These are phyloP conservation scores for Oscheius onirici DNA, from an alignment of 2,888 invertebrate species.

Conservation along the genomic window DNA sequence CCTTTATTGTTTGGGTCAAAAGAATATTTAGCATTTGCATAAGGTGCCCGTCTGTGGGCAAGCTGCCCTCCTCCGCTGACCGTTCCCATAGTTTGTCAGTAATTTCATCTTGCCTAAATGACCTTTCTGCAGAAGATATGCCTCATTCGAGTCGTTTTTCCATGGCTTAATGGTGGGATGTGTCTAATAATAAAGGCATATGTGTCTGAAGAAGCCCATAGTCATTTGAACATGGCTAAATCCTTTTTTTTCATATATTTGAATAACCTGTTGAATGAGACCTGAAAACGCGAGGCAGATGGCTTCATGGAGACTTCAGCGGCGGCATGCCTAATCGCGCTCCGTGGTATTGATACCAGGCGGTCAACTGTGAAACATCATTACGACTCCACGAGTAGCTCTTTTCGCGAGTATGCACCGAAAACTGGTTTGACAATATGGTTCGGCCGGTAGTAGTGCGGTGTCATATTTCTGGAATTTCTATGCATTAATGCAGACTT, in stretches of 20 bases:
- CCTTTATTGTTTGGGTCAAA: conserved; percentile 24
- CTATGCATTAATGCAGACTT: conserved; percentile 28
- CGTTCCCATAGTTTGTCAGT: not conserved
- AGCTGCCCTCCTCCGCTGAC: conserved; percentile 7
- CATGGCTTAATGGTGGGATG: not conserved
- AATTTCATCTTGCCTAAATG: not conserved
- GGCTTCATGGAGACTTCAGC: conserved; percentile 16
- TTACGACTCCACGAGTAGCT: conserved; percentile 26
- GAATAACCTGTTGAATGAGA: not conserved
- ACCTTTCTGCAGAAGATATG: not conserved
- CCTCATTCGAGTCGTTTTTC: conserved; percentile 15
- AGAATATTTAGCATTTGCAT: conserved; percentile 25
- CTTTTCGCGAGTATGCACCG: not conserved
- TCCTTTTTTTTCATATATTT: not conserved
- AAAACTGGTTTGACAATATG: conserved; percentile 18
- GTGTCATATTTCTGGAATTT: conserved; percentile 23
- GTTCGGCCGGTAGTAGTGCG: not conserved
- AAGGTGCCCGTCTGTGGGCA: conserved; percentile 11
- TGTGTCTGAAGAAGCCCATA: not conserved
- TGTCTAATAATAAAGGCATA: conserved; percentile 26
- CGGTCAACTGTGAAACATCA: conserved; percentile 32
- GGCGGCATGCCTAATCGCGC: conserved; percentile 32
- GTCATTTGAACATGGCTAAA: not conserved
- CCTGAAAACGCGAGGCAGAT: not conserved
- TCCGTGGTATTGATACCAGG: conserved; percentile 28